Percentiles rank a stretch among this genome's conserved stretches.
Evolutionary conservation across 1,140 invertebrate genomes (phyloP).

Genomic region (Goniozus legneri): DNA sequence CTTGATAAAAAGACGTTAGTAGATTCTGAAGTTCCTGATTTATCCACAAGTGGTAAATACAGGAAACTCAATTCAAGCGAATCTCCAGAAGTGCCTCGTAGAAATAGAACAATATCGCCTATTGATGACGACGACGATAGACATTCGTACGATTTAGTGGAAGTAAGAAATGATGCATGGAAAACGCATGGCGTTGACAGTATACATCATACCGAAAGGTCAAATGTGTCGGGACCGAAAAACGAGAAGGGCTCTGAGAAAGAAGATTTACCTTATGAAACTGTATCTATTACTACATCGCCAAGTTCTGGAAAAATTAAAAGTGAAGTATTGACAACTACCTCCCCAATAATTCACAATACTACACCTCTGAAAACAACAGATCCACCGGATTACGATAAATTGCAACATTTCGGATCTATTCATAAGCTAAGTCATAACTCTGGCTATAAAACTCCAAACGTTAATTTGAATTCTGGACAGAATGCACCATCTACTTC

Average conservation of each 20-base stretch:
- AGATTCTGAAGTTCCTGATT: slow-evolving; percentile 26
- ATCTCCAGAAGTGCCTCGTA: slow-evolving; percentile 37
- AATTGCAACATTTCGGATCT: slow-evolving; percentile 74
- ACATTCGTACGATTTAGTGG: slow-evolving; percentile 66
- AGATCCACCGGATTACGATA: slow-evolving; percentile 65
- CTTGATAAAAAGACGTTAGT: slow-evolving; percentile 44
- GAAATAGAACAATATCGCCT: slow-evolving; percentile 30
- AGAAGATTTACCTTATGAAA: slow-evolving; percentile 41
- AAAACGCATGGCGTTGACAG: slow-evolving; percentile 71
- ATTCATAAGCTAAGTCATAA: slow-evolving; percentile 64
- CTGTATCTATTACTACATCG: slow-evolving; percentile 22
- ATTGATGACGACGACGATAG: slow-evolving; percentile 27
- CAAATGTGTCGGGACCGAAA: slow-evolving; percentile 20
- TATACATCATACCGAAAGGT: slow-evolving; percentile 62
- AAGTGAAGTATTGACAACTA: slow-evolving; percentile 18
- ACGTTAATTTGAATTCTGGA: slow-evolving; percentile 20
- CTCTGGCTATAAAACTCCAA: slow-evolving; percentile 62
- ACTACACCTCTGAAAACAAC: slow-evolving; percentile 22
- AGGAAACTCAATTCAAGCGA: slow-evolving; percentile 29
- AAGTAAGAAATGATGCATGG: slow-evolving; percentile 72
- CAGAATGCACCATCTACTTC: slow-evolving; percentile 48
- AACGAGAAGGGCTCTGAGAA: slow-evolving; percentile 25
- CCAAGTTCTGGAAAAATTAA: slow-evolving; percentile 26
- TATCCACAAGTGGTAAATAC: slow-evolving; percentile 28
- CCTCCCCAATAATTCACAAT: slow-evolving; percentile 37